Evolutionary conservation across 2,888 invertebrate genomes (phyloP).

Genomic region (Drosophila yooni): DNA sequence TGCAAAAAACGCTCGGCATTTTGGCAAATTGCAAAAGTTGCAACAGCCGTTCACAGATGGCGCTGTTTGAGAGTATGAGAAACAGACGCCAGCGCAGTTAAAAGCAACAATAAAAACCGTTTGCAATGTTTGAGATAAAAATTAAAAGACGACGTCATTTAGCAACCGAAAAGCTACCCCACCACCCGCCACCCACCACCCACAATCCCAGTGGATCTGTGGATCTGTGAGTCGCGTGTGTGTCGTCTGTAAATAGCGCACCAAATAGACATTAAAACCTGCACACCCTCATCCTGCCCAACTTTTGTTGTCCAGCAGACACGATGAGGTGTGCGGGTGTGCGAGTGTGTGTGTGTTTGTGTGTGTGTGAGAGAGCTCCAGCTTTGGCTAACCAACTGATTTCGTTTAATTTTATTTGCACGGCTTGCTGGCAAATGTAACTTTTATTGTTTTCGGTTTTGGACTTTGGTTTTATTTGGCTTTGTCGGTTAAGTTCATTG

Average conservation of each 20-base stretch:
- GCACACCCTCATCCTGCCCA: slow-evolving; percentile 25
- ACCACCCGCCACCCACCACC: slow-evolving; percentile 7
- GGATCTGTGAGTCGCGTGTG: slow-evolving; percentile 47
- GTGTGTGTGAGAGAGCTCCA: background rate
- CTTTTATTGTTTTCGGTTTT: slow-evolving; percentile 80
- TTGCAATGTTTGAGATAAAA: slow-evolving; percentile 82
- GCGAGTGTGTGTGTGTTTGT: background rate
- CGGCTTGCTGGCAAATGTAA: slow-evolving; percentile 67
- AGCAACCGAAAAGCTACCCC: slow-evolving; percentile 60
- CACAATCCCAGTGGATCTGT: slow-evolving; percentile 43
- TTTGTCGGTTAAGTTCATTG: slow-evolving; percentile 59
- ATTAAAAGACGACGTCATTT: slow-evolving; percentile 83
- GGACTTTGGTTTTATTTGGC: slow-evolving; percentile 70
- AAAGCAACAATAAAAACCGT: slow-evolving; percentile 78
- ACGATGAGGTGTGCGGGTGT: slow-evolving; percentile 49
- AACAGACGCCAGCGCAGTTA: slow-evolving; percentile 77
- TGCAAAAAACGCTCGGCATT: slow-evolving; percentile 69
- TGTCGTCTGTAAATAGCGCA: slow-evolving; percentile 82
- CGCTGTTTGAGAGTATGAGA: slow-evolving; percentile 37
- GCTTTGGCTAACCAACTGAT: slow-evolving; percentile 56
- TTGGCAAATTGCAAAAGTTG: slow-evolving; percentile 73
- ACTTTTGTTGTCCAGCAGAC: slow-evolving; percentile 49
- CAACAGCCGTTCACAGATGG: slow-evolving; percentile 50
- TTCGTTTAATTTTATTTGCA: slow-evolving; percentile 80
- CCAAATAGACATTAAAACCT: slow-evolving; percentile 78